These are phyloP conservation scores for Tupaia tana DNA, from an alignment of 2,113 vertebrate species.

Conservation along the genomic window DNA sequence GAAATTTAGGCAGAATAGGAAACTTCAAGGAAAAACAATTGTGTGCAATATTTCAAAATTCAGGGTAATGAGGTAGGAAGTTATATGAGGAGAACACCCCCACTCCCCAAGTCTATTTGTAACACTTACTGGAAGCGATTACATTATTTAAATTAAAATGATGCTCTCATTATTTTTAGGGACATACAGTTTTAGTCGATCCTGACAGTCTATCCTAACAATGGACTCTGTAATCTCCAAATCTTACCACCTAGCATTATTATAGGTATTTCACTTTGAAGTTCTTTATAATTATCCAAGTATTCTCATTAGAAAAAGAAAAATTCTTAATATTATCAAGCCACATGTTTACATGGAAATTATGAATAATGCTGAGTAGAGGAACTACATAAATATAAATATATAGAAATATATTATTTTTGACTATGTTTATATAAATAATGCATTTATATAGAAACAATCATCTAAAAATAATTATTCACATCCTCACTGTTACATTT, in stretches of 20 bases:
- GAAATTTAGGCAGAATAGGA: not conserved
- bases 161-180: not conserved
- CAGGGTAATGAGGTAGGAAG: not conserved
- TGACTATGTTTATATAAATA: not conserved
- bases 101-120: not conserved
- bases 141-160: not conserved
- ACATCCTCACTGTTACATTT: not conserved
- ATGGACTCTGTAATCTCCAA: not conserved
- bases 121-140: not conserved
- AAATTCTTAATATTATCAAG: not conserved
- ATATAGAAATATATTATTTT: not conserved
- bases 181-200: conserved; percentile 3
- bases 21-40: conserved; percentile 13
- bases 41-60: not conserved
- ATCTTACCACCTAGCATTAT: not conserved
- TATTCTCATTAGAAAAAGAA: not conserved
- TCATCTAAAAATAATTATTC: not conserved
- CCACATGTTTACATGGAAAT: conserved; percentile 1
- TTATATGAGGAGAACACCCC: not conserved
- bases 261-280: not conserved
- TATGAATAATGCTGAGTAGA: conserved; percentile 70
- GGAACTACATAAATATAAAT: not conserved
- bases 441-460: not conserved
- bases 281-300: not conserved
- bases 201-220: not conserved